phyloP scores from a whole-genome alignment of 2,113 vertebrate species.

The Mobula birostris region DNA sequence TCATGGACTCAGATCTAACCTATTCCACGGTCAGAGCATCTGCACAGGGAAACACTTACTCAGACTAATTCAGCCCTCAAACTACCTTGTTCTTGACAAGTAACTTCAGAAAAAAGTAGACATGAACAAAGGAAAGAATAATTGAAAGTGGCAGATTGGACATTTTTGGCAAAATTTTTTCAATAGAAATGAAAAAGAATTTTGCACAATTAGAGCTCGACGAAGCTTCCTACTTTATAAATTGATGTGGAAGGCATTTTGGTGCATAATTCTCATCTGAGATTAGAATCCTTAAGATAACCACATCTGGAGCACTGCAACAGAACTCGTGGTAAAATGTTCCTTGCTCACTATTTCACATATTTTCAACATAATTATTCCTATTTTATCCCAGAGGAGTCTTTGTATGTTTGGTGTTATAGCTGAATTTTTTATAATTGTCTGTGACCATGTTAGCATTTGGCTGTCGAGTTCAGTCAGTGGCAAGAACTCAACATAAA shows the following conservation, averaged over 20 bases:
- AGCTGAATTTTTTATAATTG: constrained; percentile 9
- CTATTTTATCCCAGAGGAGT: not conserved
- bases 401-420: not conserved
- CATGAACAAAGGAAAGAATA: not conserved
- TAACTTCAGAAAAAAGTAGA: not conserved
- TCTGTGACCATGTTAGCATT: constrained; percentile 10
- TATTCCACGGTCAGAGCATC: not conserved
- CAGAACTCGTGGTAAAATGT: not conserved
- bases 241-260: not conserved
- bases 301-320: not conserved
- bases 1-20: not conserved
- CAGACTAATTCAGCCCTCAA: not conserved
- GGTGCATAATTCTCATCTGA: not conserved
- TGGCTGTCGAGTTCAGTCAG: constrained; percentile 8
- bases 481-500: not conserved
- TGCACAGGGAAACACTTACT: not conserved
- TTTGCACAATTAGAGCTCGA: not conserved
- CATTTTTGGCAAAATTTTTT: not conserved
- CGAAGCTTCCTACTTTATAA: not conserved
- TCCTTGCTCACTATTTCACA: not conserved
- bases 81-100: not conserved
- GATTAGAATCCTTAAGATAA: not conserved
- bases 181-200: not conserved
- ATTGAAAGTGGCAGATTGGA: not conserved
- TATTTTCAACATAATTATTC: not conserved